Evolutionary conservation across 2,888 invertebrate species (phyloP), one percentile per base, ranked within the genome.

Genomic region (Tipula vernalis): DNA sequence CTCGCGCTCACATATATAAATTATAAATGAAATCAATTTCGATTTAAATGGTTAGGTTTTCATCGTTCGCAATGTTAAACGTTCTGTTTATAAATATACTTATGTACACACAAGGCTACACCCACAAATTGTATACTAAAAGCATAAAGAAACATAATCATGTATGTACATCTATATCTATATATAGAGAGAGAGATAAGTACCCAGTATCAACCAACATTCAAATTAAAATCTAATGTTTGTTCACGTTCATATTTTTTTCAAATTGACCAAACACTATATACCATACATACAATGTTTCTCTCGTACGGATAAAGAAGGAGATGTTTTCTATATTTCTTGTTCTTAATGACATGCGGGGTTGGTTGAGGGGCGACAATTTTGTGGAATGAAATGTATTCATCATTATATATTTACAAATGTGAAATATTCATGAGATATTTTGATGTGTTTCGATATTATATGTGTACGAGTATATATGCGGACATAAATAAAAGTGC

Each of bases 191-290:
- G 57, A 71, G 28, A 71, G 71, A 71, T 71, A 71, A 71, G 71
- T 71, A 71, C 71, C 71, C 71, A 71, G 71, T 71, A 71, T 71
- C 71, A 71, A 71, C 71, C 71, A 71, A 71, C 71, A 71, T 71
- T 71, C 71, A 71, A 71, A 71, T 71, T 71, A 71, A 71, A 71
- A 71, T 71, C 71, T 71, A 18, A 71, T 71, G 71, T 71, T 71
- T 71, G 71, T 71, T 71, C 71, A 71, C 71, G 71, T 71, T 71
- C 71, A 71, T 71, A 71, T 71, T 71, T 71, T 71, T 71, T 71
- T 71, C 71, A 71, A 71, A 71, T 71, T 71, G 71, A 71, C 71
- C 71, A 71, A 71, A 71, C 71, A 71, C 71, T 71, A 71, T 71
- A 71, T 10, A 28, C 28, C n/a, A 51, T 15, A 51, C 15, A 51